Evolutionary conservation across 1,140 invertebrate species (phyloP).

Genomic region (Rhopalosiphum maidis): DNA sequence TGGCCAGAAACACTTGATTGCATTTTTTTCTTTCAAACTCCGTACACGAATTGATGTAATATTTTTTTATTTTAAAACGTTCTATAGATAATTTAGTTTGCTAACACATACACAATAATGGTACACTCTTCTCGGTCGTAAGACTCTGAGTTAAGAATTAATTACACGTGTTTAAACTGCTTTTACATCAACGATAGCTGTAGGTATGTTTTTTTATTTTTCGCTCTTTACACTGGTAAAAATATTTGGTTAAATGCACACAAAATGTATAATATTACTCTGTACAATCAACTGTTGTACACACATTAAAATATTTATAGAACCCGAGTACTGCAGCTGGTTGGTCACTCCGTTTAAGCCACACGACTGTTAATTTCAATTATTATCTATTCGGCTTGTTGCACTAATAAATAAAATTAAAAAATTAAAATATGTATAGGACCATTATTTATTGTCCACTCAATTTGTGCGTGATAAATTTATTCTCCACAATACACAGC

Average conservation of each 20-base stretch:
- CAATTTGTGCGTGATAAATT: too few species aligned
- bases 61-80: slow-evolving; percentile 14
- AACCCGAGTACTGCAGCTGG: too few species aligned
- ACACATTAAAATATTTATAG: background rate
- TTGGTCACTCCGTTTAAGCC: too few species aligned
- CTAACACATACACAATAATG: background rate
- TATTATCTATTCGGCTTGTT: too few species aligned
- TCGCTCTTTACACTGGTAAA: background rate
- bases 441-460: too few species aligned
- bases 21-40: too few species aligned
- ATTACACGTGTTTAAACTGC: background rate
- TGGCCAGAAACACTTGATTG: slow-evolving; percentile 24
- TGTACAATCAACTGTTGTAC: background rate
- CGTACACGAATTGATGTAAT: background rate
- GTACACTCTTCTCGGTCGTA: background rate
- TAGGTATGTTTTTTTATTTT: background rate
- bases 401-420: too few species aligned
- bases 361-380: too few species aligned
- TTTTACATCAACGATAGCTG: background rate
- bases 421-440: too few species aligned
- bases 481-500: too few species aligned
- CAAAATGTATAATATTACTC: background rate
- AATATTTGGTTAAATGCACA: background rate
- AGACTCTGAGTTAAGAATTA: background rate
- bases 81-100: background rate